These are phyloP conservation scores for Capitulum mitella DNA, from an alignment of 2,888 invertebrate species.

Conservation along the genomic window DNA sequence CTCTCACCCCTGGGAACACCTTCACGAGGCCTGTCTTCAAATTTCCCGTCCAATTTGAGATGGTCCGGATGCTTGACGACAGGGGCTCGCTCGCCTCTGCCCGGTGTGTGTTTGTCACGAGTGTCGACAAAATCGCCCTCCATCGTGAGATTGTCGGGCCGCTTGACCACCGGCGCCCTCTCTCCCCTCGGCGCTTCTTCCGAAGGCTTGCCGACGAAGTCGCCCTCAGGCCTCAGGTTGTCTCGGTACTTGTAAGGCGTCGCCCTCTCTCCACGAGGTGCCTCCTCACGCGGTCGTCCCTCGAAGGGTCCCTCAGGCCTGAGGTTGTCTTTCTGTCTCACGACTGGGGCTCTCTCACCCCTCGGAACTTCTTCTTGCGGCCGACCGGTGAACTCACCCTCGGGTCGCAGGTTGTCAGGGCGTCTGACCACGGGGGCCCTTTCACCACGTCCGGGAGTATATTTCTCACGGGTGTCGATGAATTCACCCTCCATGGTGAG, in stretches of 20 bases:
- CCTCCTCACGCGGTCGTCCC: too few relatives aligned
- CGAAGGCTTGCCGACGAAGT: not conserved
- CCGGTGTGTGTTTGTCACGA: too few relatives aligned
- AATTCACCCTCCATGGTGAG: slow-evolving; percentile 46
- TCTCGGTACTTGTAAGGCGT: too few relatives aligned
- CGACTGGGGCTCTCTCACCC: slow-evolving; percentile 30
- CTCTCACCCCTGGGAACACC: too few relatives aligned
- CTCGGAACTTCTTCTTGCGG: slow-evolving; percentile 39
- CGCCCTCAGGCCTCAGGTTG: not conserved
- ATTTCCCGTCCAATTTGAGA: too few relatives aligned
- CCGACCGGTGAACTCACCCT: not conserved
- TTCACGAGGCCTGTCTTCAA: too few relatives aligned
- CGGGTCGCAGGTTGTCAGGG: not conserved
- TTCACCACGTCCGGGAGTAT: not conserved
- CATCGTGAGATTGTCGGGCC: too few relatives aligned
- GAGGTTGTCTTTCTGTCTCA: too few relatives aligned
- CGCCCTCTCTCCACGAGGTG: too few relatives aligned
- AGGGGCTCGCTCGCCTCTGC: too few relatives aligned
- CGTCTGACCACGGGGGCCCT: not conserved
- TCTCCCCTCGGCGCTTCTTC: not conserved
- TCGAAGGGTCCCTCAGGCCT: not conserved
- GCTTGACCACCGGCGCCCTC: not conserved
- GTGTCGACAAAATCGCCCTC: too few relatives aligned
- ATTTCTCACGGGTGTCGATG: not conserved
- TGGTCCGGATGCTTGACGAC: too few relatives aligned